Evolutionary conservation across 2,113 vertebrate genomes (phyloP).

Genomic region (Pelmatolapia mariae): DNA sequence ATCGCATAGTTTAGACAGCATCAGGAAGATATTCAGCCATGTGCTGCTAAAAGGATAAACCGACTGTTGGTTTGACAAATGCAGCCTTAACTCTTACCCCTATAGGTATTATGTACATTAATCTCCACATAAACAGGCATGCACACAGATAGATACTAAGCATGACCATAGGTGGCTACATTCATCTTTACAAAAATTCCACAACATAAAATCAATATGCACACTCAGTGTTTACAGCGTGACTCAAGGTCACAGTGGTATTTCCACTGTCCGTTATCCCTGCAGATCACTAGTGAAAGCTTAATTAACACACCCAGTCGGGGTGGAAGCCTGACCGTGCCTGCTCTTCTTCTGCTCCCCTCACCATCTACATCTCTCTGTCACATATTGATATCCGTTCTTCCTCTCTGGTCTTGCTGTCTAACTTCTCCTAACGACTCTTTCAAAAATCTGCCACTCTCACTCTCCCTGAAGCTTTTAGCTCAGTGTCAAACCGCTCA

Average conservation of each 20-base stretch:
- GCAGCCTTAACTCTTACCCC: neutral
- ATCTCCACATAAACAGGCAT: neutral
- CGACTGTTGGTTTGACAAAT: neutral
- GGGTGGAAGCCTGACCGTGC: conserved; percentile 12
- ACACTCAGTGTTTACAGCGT: neutral
- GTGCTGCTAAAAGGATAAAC: neutral
- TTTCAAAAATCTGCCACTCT: neutral
- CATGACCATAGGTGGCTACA: neutral
- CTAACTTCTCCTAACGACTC: neutral
- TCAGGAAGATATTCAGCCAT: neutral
- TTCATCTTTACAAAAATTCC: neutral
- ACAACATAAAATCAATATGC: neutral
- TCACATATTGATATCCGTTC: neutral
- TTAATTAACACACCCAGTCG: conserved; percentile 28
- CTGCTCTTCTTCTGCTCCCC: neutral
- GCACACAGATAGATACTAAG: neutral
- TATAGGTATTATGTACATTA: neutral
- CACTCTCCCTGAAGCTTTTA: neutral
- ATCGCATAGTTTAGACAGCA: neutral
- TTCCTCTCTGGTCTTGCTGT: neutral
- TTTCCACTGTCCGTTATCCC: neutral
- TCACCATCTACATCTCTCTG: neutral
- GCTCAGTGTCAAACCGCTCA: neutral
- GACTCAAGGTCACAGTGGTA: neutral
- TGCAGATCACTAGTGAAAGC: conserved; percentile 8